phyloP scores from a whole-genome alignment of 2,113 vertebrate species.

The Oxyruncus cristatus region DNA sequence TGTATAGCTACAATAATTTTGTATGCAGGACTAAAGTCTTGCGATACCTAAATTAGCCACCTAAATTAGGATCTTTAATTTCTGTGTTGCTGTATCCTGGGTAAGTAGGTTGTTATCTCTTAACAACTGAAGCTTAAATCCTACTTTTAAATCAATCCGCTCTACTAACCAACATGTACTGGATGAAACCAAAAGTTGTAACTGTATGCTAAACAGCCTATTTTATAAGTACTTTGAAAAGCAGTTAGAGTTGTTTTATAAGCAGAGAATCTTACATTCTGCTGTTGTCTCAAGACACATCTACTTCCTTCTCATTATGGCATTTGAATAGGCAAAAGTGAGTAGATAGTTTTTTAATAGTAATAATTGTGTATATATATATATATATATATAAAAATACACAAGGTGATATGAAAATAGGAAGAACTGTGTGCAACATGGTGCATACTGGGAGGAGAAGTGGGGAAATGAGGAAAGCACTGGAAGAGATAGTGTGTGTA shows the following conservation, averaged over 20 bases:
- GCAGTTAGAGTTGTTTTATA: background rate
- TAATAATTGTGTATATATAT: background rate
- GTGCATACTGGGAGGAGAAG: background rate
- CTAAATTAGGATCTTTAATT: conserved; percentile 12
- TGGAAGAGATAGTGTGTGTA: background rate
- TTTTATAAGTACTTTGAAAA: background rate
- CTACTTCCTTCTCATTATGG: background rate
- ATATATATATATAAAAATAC: background rate
- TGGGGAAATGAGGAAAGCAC: background rate
- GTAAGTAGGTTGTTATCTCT: background rate
- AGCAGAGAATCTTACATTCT: background rate
- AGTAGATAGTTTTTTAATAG: background rate
- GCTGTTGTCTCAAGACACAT: background rate
- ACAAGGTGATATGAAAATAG: background rate
- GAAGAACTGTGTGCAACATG: background rate
- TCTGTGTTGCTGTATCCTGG: background rate
- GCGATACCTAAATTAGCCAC: background rate
- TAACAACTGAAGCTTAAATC: conserved; percentile 12
- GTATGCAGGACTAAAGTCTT: background rate
- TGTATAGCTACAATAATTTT: background rate
- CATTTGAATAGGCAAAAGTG: background rate
- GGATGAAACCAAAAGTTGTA: background rate
- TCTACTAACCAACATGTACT: background rate
- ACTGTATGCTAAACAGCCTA: background rate
- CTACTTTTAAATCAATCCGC: background rate